phyloP scores from a whole-genome alignment of 2,113 vertebrate species.

The Thomomys bottae region DNA sequence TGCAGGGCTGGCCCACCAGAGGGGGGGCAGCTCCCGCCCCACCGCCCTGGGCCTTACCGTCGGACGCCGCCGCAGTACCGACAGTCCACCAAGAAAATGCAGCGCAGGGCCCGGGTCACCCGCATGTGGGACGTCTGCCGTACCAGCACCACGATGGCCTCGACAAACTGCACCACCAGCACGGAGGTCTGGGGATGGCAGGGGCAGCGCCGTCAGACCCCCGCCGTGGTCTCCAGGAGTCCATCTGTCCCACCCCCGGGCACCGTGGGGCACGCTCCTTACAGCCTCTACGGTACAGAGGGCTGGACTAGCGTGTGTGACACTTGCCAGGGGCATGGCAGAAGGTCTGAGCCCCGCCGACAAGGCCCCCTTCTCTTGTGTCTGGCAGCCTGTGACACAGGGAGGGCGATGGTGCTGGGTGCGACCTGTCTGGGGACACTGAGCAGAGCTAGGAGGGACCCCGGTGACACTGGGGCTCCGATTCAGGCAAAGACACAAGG shows the following conservation, averaged over 20 bases:
- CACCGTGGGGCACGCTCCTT: not conserved
- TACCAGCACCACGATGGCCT: constrained; percentile 96
- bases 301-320: rapidly evolving
- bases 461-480: too few relatives aligned
- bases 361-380: not conserved
- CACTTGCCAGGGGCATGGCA: too few relatives aligned
- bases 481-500: not conserved
- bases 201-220: not conserved
- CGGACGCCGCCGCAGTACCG: constrained; percentile 97
- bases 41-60: constrained; percentile 84
- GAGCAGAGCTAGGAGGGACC: too few relatives aligned
- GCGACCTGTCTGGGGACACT: too few relatives aligned
- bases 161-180: constrained; percentile 94
- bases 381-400: not conserved
- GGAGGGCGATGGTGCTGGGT: rapidly evolving
- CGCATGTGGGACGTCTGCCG: constrained; percentile 96
- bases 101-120: constrained; percentile 95
- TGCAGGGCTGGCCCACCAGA: not conserved
- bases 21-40: too few relatives aligned
- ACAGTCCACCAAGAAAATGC: constrained; percentile 98
- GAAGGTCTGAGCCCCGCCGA: not conserved
- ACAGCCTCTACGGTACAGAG: not conserved
- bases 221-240: not conserved
- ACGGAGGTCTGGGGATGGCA: constrained; percentile 89
- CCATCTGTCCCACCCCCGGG: not conserved